Percentiles rank a stretch among this genome's conserved stretches.
These are phyloP conservation scores for Mimas tiliae DNA, from an alignment of 2,888 invertebrate species.

Conservation along the genomic window DNA sequence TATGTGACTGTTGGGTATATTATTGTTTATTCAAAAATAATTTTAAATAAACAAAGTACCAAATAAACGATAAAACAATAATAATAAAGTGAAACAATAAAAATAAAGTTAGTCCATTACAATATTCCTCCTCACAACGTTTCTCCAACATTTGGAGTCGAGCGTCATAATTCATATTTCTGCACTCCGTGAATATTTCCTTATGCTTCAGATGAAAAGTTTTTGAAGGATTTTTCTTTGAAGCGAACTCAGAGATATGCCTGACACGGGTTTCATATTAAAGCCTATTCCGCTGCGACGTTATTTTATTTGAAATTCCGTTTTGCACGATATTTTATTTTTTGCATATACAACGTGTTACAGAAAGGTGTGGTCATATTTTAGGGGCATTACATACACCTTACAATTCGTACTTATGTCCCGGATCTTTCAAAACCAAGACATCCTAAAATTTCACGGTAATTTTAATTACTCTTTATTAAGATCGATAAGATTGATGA, in stretches of 20 bases:
- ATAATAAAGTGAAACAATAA: slow-evolving; percentile 9
- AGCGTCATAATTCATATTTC: slow-evolving; percentile 60
- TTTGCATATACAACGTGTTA: neutral
- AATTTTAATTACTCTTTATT: no score
- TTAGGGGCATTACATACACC: no score
- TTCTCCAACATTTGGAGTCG: slow-evolving; percentile 52
- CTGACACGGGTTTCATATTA: slow-evolving; percentile 17
- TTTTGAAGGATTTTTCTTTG: slow-evolving; percentile 23
- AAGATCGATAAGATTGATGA: no score
- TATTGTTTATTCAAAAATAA: no score
- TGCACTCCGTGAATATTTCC: slow-evolving; percentile 46
- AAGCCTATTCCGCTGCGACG: slow-evolving; percentile 2
- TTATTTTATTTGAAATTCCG: slow-evolving; percentile 9
- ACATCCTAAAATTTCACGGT: no score
- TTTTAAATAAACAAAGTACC: no score
- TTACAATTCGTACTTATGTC: no score
- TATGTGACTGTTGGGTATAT: no score
- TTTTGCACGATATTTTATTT: neutral
- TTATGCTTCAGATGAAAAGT: slow-evolving; percentile 25
- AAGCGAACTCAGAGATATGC: slow-evolving; percentile 12
- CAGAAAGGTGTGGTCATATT: no score
- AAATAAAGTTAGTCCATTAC: slow-evolving; percentile 14
- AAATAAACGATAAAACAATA: neutral
- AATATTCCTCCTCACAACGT: slow-evolving; percentile 40
- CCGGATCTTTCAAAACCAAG: no score